Base-by-base conservation (phyloP, 2,113 vertebrate species). In the Bambusicola thoracicus region DNA sequence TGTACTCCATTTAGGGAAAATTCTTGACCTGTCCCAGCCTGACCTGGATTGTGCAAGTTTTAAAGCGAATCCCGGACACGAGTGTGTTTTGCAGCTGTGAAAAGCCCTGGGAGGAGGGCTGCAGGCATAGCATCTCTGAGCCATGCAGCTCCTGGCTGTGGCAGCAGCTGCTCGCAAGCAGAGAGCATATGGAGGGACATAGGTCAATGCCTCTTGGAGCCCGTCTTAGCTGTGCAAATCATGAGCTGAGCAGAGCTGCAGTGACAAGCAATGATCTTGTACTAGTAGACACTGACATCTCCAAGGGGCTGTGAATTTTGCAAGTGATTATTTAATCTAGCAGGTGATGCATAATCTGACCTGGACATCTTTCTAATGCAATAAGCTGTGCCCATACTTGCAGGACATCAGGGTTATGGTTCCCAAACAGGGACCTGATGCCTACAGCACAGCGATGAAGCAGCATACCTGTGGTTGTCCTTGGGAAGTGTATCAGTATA, bases 111-210 rank as follows among this genome's bases (percentile, higher is more conserved):
- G 51, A 16, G 62, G 41, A 80, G 10, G 10, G 10, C 15, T 63
- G 74, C n/a, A 89, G 72, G 34, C 32, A 21, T 5, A 69, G 25
- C 16, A 29, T 43, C 29, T 62, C 29, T 0, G 0, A 58, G 27
- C 20, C 1, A 0, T 25, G 32, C 25, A 72, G 21, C 17, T 77
- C 41, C 72, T 0, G 3, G 44, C 63, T 82, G 61, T n/a, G 21
- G 73, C 34, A 84, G 78, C 92, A 94, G 78, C 87, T 92, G 74
- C 77, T 58, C 40, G 32, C 27, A 53, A 51, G 40, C 40, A 68
- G 58, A 53, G 53, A 93, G 40, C 91, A 93, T 87, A 87, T 70
- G 92, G 91, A 91, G 59, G 14, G 82, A 13, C 63, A 55, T 40
- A 36, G 81, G 78, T 55, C 86, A 63, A 24, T 89, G 77, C 62